These are phyloP conservation scores for Hypena proboscidalis DNA, from an alignment of 2,888 invertebrate species.

Conservation along the genomic window DNA sequence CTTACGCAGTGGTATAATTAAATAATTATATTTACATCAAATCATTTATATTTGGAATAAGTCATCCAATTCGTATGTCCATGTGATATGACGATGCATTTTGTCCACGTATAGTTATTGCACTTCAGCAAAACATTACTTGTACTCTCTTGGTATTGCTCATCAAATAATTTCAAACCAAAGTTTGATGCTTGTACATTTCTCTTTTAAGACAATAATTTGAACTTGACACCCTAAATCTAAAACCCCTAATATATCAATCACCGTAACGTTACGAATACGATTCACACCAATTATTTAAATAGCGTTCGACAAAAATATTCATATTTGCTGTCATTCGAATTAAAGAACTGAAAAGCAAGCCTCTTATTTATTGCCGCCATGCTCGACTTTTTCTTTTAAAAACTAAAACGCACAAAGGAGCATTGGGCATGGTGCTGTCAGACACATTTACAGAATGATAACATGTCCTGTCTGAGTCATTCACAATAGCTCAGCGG, in stretches of 20 bases:
- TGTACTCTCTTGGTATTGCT: constrained; percentile 76
- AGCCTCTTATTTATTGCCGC: no score
- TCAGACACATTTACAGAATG: not conserved
- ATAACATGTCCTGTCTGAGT: no score
- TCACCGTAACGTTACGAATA: constrained; percentile 23
- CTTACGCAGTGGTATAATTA: constrained; percentile 67
- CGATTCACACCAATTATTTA: constrained; percentile 18
- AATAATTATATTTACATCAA: constrained; percentile 63
- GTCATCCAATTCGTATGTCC: constrained; percentile 52
- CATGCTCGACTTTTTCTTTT: no score
- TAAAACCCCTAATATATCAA: constrained; percentile 49
- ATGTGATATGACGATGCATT: constrained; percentile 63
- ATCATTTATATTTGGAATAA: constrained; percentile 56
- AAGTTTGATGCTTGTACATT: constrained; percentile 61
- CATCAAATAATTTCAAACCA: constrained; percentile 58
- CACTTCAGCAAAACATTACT: constrained; percentile 56
- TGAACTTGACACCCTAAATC: constrained; percentile 59
- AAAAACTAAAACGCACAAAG: no score
- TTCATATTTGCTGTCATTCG: no score
- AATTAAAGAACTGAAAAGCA: no score
- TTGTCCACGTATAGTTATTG: constrained; percentile 55
- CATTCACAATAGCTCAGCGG: no score
- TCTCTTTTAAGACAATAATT: constrained; percentile 54
- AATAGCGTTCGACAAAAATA: no score
- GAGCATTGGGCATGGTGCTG: no score